Evolutionary conservation across 2,888 invertebrate genomes (phyloP).

Genomic region (Oxytorus armatus): DNA sequence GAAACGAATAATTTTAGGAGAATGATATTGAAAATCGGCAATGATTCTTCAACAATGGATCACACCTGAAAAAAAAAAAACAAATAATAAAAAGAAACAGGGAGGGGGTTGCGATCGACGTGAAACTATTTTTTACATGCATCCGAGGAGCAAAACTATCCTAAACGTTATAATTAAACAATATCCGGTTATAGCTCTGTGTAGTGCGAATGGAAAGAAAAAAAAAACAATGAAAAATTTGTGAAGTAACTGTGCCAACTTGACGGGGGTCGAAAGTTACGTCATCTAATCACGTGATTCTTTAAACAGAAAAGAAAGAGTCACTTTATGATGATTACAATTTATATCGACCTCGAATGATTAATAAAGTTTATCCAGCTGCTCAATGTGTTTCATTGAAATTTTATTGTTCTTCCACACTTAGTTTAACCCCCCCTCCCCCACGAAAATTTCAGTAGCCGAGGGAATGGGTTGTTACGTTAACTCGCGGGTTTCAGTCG

Average conservation of each 20-base stretch:
- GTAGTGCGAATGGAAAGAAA: constrained; percentile 56
- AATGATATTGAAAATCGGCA: constrained; percentile 53
- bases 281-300: constrained; percentile 54
- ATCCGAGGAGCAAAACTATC: constrained; percentile 63
- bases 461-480: constrained; percentile 35
- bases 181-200: constrained; percentile 63
- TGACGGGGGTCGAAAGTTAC: constrained; percentile 59
- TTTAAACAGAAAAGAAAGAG: constrained; percentile 49
- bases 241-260: constrained; percentile 64
- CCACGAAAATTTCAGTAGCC: constrained; percentile 33
- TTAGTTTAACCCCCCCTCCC: constrained; percentile 61
- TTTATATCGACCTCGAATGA: constrained; percentile 68
- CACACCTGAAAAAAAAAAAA: constrained; percentile 37
- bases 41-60: constrained; percentile 62
- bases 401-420: constrained; percentile 61
- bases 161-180: constrained; percentile 54
- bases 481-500: constrained; percentile 22
- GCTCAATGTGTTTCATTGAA: constrained; percentile 69
- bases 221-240: constrained; percentile 19
- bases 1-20: constrained; percentile 61
- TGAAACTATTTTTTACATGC: constrained; percentile 67
- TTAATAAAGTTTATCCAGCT: constrained; percentile 70
- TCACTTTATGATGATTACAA: constrained; percentile 61
- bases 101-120: constrained; percentile 53
- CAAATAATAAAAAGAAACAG: neutral